Conservation (phyloP, 2,888 invertebrate species). For the Cephus pygmeus region DNA sequence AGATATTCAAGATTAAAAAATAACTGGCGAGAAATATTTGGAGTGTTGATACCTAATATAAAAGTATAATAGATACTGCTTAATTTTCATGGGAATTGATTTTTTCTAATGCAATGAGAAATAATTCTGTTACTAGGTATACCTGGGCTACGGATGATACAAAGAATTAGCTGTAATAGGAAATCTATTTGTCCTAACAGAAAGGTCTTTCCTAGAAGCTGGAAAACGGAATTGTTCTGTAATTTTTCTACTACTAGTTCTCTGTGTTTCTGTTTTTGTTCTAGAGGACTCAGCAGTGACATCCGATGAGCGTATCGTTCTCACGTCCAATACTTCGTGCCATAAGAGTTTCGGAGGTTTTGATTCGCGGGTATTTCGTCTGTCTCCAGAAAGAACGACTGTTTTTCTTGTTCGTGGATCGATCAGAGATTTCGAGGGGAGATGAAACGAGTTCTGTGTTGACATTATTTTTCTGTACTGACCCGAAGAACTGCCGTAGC, state of each 20-base stretch:
- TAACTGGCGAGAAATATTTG: background rate
- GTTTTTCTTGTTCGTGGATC: conserved; percentile 18
- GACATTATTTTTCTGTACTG: conserved; percentile 27
- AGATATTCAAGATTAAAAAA: background rate
- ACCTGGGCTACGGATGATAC: background rate
- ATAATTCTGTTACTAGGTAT: background rate
- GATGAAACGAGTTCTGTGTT: conserved; percentile 1
- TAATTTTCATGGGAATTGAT: background rate
- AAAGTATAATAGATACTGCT: background rate
- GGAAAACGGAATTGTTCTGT: background rate
- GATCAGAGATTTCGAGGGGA: conserved; percentile 3
- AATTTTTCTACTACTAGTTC: background rate
- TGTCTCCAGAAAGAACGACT: background rate
- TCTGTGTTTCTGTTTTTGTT: background rate
- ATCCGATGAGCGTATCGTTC: background rate
- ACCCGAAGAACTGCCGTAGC: conserved; percentile 73
- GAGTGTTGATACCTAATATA: background rate
- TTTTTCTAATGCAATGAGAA: background rate
- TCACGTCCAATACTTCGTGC: background rate
- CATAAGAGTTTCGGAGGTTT: background rate
- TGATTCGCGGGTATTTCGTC: background rate
- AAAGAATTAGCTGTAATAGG: background rate
- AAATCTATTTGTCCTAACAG: background rate
- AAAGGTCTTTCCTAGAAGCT: background rate
- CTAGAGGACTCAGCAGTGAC: background rate